Base-by-base conservation (phyloP, 2,888 invertebrate species). In the Graphium colonna region DNA sequence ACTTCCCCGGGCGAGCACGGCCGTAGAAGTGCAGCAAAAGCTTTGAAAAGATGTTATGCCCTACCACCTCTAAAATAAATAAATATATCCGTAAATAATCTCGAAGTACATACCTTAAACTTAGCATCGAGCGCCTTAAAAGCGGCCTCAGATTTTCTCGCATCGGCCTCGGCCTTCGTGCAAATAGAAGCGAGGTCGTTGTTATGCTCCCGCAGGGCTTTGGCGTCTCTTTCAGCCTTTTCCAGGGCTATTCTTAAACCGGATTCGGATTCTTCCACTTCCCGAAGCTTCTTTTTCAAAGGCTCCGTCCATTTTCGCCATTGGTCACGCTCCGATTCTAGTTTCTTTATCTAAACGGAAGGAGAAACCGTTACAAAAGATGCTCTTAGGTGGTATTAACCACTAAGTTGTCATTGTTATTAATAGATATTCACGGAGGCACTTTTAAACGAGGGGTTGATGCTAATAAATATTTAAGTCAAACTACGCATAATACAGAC, bases 251-350 rank as follows among this genome's bases (percentile, higher is more conserved):
- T 80, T 52, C 91, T 87, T 56, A 92, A 79, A 0, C 85, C 85
- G 0, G 89, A 82, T 60, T 93, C 93, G 0, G 90, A 79, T 51
- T 93, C 92, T 68, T 92, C 91, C 21, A 93, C 67, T 64, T 92
- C 91, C 38, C 81, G 79, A 18, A 93, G 83, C 61, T 92, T 91
- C 67, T 65, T 89, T 79, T 71, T 92, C 65, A 80, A 79, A 66
- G 69, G 91, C 68, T 70, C 91, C 65, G 76, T 85, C 62, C 64
- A 91, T 79, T 68, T 88, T 80, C 73, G 93, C 89, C 61, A 93
- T 71, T 76, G 91, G 75, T 73, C 87, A 61, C 62, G 80, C 64
- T 81, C 92, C 5, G 62, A 62, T 69, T 82, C 82, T 50, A 85
- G 64, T 62, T 79, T 80, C 46, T 67, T 65, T n/a, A 87, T 65